A percentile compares a stretch with the other conserved stretches of the same genome.
phyloP scores from a whole-genome alignment of 1,140 invertebrate genomes.

The Laupala kohalensis region DNA sequence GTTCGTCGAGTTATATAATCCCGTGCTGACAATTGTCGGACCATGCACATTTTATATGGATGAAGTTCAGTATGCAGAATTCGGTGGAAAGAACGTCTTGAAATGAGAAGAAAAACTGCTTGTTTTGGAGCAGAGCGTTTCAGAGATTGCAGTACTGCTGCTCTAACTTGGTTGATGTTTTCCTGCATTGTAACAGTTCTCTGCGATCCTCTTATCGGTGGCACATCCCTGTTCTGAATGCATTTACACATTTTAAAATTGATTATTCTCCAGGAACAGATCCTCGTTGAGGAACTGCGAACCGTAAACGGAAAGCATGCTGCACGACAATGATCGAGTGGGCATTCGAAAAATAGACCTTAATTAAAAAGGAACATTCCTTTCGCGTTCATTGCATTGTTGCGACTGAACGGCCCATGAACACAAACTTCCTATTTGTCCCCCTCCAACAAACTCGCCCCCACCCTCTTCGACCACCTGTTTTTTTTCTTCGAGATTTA shows the following conservation, averaged over 20 bases:
- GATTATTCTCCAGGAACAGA: constrained; percentile 5
- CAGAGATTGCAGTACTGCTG: neutral
- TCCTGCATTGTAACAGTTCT: too few relatives aligned
- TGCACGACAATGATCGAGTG: constrained; percentile 3
- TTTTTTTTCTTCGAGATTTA: too few relatives aligned
- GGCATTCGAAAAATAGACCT: constrained; percentile 9
- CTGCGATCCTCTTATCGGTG: neutral
- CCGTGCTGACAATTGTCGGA: neutral
- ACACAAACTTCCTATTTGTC: neutral
- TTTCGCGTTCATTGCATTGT: neutral
- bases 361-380: neutral
- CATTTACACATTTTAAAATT: constrained; percentile 1
- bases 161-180: neutral
- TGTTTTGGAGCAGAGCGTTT: neutral
- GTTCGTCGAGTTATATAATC: constrained; percentile 7
- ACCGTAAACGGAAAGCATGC: neutral
- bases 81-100: constrained; percentile 5
- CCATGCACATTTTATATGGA: neutral
- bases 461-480: too few relatives aligned
- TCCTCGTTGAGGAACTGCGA: neutral
- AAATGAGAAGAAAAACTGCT: neutral
- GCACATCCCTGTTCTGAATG: constrained; percentile 2
- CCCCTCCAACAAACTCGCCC: too few relatives aligned
- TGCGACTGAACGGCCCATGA: too few relatives aligned
- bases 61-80: too few relatives aligned